Evolutionary conservation across 1,140 invertebrate species (phyloP).

Genomic region (Drosophila equinoxialis): DNA sequence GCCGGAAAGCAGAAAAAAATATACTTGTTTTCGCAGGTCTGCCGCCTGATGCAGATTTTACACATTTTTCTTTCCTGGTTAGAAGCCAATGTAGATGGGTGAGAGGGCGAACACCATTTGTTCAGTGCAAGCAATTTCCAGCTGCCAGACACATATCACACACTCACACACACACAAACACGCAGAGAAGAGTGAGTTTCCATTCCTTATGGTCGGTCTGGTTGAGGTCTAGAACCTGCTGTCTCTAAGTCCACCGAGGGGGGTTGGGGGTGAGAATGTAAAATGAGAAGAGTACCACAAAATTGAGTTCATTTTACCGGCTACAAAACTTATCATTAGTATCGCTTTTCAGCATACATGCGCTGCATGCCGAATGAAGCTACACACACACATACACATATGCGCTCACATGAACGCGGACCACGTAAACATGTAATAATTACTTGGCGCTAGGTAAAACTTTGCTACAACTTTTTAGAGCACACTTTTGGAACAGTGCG

Average conservation of each 20-base stretch:
- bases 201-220: conserved; percentile 5
- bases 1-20: background rate
- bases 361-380: conserved; percentile 71
- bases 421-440: conserved; percentile 66
- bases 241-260: background rate
- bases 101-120: background rate
- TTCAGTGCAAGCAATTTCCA: conserved; percentile 66
- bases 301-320: conserved; percentile 79
- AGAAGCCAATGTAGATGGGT: background rate
- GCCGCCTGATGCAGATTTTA: conserved; percentile 30
- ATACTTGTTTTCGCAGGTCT: background rate
- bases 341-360: conserved; percentile 75
- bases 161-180: conserved; percentile 33
- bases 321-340: conserved; percentile 81
- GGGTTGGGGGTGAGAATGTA: conserved; percentile 49
- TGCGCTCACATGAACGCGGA: conserved; percentile 21
- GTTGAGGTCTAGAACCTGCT: background rate
- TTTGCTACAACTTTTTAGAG: conserved; percentile 44
- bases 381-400: conserved; percentile 25
- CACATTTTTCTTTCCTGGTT: conserved; percentile 35
- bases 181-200: conserved; percentile 26
- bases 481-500: background rate
- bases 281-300: conserved; percentile 51
- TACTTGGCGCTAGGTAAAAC: conserved; percentile 58
- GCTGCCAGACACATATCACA: conserved; percentile 63